Evolutionary conservation across 2,888 invertebrate species (phyloP).

Genomic region (Timema cristinae): DNA sequence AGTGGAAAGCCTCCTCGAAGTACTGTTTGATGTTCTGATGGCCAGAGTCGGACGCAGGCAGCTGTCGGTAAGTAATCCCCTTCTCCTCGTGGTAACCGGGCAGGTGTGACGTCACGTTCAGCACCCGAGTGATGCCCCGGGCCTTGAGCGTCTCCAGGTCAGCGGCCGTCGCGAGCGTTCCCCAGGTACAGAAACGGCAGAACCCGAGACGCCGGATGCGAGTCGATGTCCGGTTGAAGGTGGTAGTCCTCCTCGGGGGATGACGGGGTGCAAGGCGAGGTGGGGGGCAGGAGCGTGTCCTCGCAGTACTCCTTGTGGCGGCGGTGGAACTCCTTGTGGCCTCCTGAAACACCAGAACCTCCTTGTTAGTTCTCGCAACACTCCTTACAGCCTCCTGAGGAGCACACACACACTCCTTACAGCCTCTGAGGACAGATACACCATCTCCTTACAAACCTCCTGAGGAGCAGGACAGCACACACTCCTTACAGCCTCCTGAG

Average conservation of each 20-base stretch:
- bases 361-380: neutral
- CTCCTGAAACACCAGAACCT: slow-evolving; percentile 51
- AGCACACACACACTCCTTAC: too few relatives aligned
- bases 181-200: slow-evolving; percentile 78
- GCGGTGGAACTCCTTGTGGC: slow-evolving; percentile 65
- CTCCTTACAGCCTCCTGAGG: neutral
- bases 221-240: slow-evolving; percentile 58
- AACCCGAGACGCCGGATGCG: slow-evolving; percentile 71
- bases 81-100: slow-evolving; percentile 65
- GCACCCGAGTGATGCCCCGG: slow-evolving; percentile 68
- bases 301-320: slow-evolving; percentile 70
- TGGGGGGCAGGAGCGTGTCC: slow-evolving; percentile 55
- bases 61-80: slow-evolving; percentile 67
- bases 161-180: slow-evolving; percentile 76
- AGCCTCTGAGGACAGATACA: too few relatives aligned
- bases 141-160: slow-evolving; percentile 62
- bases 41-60: slow-evolving; percentile 78
- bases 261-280: slow-evolving; percentile 33
- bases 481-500: too few relatives aligned
- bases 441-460: too few relatives aligned
- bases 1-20: slow-evolving; percentile 81
- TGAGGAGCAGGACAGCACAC: too few relatives aligned
- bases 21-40: slow-evolving; percentile 84
- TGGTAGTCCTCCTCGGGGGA: slow-evolving; percentile 29
- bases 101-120: slow-evolving; percentile 75